These are phyloP conservation scores for Camelus dromedarius DNA, from an alignment of 2,113 vertebrate species.

Conservation along the genomic window DNA sequence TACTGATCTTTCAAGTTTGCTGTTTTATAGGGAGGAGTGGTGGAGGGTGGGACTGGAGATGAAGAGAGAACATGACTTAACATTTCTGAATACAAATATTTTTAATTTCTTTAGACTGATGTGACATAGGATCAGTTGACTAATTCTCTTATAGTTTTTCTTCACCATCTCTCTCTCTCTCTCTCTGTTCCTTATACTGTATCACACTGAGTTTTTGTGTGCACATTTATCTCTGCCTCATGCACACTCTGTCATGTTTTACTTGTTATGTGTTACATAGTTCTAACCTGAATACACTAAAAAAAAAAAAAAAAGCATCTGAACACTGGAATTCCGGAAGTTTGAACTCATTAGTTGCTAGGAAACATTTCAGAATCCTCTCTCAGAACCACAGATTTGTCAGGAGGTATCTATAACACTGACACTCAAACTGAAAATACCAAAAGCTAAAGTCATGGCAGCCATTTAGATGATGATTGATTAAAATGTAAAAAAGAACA, in stretches of 20 bases:
- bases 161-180: conserved; percentile 48
- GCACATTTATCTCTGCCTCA: conserved; percentile 10
- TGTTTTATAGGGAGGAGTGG: not conserved
- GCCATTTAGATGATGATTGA: not conserved
- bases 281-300: conserved; percentile 76
- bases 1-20: not conserved
- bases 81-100: not conserved
- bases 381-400: conserved; percentile 80
- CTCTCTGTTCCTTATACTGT: not conserved
- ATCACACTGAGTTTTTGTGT: not conserved
- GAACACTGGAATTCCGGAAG: conserved; percentile 80
- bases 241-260: conserved; percentile 56
- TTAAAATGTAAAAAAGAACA: not conserved
- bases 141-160: conserved; percentile 55
- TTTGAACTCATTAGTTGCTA: conserved; percentile 76
- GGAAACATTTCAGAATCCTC: conserved; percentile 76
- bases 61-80: not conserved
- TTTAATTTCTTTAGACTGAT: conserved; percentile 61
- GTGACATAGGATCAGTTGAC: conserved; percentile 23
- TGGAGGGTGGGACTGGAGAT: not conserved
- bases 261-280: conserved; percentile 49
- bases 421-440: not conserved
- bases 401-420: conserved; percentile 38
- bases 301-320: conserved; percentile 60
- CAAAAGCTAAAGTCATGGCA: not conserved